These are phyloP conservation scores for Omphaloscelis lunosa DNA, from an alignment of 2,888 invertebrate species.

Conservation along the genomic window DNA sequence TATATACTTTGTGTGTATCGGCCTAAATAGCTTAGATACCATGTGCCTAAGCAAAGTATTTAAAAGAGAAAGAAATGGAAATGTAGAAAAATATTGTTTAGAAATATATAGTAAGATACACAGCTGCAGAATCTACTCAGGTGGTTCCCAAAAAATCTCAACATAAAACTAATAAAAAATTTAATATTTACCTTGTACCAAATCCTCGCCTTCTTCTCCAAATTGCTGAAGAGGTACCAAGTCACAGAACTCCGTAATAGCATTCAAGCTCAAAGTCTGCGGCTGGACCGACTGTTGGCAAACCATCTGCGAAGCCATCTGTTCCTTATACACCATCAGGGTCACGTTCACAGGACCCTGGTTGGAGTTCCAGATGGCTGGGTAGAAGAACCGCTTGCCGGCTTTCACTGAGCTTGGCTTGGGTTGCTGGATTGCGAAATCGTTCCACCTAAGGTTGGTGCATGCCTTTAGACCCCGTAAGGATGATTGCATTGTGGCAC, in stretches of 20 bases:
- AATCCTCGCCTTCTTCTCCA: constrained; percentile 91
- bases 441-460: constrained; percentile 93
- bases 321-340: constrained; percentile 92
- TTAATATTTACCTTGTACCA: constrained; percentile 91
- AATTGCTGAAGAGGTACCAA: constrained; percentile 93
- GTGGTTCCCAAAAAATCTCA: background rate
- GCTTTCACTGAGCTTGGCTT: constrained; percentile 89
- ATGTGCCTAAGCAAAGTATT: constrained; percentile 19
- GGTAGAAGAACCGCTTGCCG: constrained; percentile 94
- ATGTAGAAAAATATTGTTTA: background rate
- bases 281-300: constrained; percentile 92
- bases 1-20: constrained; percentile 45
- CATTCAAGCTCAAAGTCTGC: constrained; percentile 92
- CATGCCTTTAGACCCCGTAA: constrained; percentile 93
- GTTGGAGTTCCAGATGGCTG: constrained; percentile 93
- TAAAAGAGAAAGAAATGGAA: background rate
- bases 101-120: background rate
- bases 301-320: constrained; percentile 91
- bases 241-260: constrained; percentile 95
- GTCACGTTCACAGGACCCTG: constrained; percentile 93
- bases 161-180: background rate
- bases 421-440: constrained; percentile 92
- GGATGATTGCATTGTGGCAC: constrained; percentile 92
- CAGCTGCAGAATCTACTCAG: background rate
- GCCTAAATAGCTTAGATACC: constrained; percentile 42